Conservation (phyloP, 2,113 vertebrate genomes). For the Ammospiza nelsoni region DNA sequence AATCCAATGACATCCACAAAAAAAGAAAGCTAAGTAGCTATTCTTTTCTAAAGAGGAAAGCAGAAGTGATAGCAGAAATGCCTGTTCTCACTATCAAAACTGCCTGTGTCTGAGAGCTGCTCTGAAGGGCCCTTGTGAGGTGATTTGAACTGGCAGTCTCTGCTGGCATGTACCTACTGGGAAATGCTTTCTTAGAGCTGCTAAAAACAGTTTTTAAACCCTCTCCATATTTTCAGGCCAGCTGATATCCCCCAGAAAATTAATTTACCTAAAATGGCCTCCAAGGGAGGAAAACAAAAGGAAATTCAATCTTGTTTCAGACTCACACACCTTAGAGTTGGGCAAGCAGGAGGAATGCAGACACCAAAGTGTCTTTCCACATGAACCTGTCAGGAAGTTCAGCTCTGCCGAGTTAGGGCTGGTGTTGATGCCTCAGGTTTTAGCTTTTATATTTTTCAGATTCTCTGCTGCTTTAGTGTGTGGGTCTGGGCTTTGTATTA, state of each 20-base stretch:
- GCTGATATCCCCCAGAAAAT: not conserved
- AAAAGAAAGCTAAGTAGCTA: not conserved
- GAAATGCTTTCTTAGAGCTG: not conserved
- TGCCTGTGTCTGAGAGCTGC: not conserved
- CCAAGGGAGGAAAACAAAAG: not conserved
- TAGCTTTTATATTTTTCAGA: not conserved
- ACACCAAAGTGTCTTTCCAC: not conserved
- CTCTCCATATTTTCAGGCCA: not conserved
- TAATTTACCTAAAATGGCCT: not conserved
- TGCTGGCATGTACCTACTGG: not conserved
- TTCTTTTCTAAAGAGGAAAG: not conserved
- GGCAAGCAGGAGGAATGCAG: not conserved
- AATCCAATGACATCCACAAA: not conserved
- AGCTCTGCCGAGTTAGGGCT: not conserved
- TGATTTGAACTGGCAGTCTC: not conserved
- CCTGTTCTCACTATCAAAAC: not conserved
- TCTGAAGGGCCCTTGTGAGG: not conserved
- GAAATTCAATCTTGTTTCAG: not conserved
- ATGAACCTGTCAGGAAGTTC: not conserved
- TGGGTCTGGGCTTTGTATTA: not conserved
- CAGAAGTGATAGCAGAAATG: not conserved
- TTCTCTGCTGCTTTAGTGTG: not conserved
- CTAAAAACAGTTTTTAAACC: not conserved
- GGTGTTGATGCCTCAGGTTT: not conserved
- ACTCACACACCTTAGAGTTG: accelerated